Evolutionary conservation across 2,113 vertebrate species (phyloP), one percentile per base, ranked within the genome.

Genomic region (Colossoma macropomum): DNA sequence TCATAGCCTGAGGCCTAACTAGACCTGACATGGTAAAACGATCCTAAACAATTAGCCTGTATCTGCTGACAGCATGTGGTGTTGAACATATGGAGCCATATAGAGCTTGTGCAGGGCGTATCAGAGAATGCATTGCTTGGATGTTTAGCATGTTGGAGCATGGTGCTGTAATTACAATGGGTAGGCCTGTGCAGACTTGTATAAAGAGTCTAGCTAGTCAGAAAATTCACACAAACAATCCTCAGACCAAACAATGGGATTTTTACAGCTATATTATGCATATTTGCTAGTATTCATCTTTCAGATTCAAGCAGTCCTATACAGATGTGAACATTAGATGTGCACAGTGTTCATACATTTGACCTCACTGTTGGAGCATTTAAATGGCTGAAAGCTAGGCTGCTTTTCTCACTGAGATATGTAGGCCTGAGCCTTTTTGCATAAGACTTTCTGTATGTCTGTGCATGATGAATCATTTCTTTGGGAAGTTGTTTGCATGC

Each of bases 81-180:
- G 17, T 4, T 23, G 68, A 71, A 45, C 68, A 71, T 71, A 45
- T 5, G 19, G 23, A 41, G 21, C 21, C 32, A 34, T 21, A 11
- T 10, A 38, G 65, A 68, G 65, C 0, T 11, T 27, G n/a, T 28
- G 11, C 19, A n/a, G 68, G 34, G 25, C n/a, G 13, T 65, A n/a
- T 16, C 3, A 3, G 28, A 34, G 21, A 25, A 13, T 17, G 6
- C 65, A 71, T 80, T 77, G n/a, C 38, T 81, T n/a, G 25, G 12
- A 76, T 54, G n/a, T 68, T 80, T 59, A 76, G 41, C 78, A 63
- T 62, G 77, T 80, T 52, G 48, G 75, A 60, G 63, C 83, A 60
- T n/a, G 38, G 21, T 48, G 48, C 50, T 65, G 78, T 52, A n/a
- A 23, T 80, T 60, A 28, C 28, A 81, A 41, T 73, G 45, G 30